Evolutionary conservation across 2,797 vertebrate species (phyloP).

Genomic region (Mionectes olivaceus): DNA sequence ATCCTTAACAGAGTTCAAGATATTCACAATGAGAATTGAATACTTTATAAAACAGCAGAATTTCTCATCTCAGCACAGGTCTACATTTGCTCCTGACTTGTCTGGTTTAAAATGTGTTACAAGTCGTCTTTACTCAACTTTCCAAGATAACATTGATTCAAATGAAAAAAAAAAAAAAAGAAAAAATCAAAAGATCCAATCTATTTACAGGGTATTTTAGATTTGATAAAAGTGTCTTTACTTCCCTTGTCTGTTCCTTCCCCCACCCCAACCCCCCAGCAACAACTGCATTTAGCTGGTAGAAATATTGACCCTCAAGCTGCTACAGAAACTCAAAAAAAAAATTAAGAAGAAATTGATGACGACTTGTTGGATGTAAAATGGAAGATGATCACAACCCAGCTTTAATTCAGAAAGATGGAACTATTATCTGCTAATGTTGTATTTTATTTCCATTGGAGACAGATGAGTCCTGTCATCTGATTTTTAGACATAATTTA

Average conservation of each 20-base stretch:
- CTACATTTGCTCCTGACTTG: slow-evolving; percentile 25
- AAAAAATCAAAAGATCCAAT: background rate
- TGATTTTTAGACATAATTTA: background rate
- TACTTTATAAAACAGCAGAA: slow-evolving; percentile 74
- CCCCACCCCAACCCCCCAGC: background rate
- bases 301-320: slow-evolving; percentile 14
- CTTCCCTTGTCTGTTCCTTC: background rate
- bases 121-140: slow-evolving; percentile 56
- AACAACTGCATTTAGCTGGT: background rate
- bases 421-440: background rate
- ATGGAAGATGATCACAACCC: slow-evolving; percentile 16
- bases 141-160: slow-evolving; percentile 56
- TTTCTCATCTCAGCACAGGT: slow-evolving; percentile 50
- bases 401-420: slow-evolving; percentile 12
- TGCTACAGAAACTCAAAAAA: background rate
- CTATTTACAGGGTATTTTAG: slow-evolving; percentile 60
- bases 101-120: slow-evolving; percentile 51
- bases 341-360: background rate
- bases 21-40: slow-evolving; percentile 76
- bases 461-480: background rate
- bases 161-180: background rate
- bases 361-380: slow-evolving; percentile 28
- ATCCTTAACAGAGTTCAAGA: slow-evolving; percentile 77
- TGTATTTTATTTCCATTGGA: background rate
- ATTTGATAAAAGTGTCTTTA: slow-evolving; percentile 35